Conservation (phyloP, 2,113 vertebrate species). For the Vidua macroura region DNA sequence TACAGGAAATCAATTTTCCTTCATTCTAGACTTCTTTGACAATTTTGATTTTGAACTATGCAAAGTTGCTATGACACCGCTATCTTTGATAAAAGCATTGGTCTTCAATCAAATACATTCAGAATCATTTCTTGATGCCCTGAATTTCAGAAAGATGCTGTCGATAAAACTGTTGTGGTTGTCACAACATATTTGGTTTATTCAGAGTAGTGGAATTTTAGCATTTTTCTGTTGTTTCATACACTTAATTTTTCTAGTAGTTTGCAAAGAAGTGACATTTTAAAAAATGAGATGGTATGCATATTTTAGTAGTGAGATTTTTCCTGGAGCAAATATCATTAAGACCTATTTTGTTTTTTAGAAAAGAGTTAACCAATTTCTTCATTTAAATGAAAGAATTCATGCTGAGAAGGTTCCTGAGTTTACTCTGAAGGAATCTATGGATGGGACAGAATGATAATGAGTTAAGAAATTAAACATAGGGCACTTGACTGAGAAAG, state of each 20-base stretch:
- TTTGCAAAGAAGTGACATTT: not conserved
- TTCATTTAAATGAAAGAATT: not conserved
- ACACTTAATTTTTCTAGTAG: not conserved
- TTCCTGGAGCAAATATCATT: not conserved
- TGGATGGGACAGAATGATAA: not conserved
- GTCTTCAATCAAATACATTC: not conserved
- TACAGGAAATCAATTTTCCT: not conserved
- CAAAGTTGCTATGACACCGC: not conserved
- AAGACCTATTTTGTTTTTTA: not conserved
- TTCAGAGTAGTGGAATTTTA: not conserved
- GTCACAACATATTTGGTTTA: rapidly evolving
- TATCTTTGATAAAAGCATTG: not conserved
- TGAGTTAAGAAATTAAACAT: not conserved
- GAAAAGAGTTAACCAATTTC: not conserved
- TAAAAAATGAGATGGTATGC: not conserved
- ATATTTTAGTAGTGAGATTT: not conserved
- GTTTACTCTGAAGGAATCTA: not conserved
- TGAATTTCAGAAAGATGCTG: not conserved
- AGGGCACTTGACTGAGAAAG: not conserved
- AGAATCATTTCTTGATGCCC: not conserved
- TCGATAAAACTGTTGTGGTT: not conserved
- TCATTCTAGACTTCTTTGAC: not conserved
- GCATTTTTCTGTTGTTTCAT: not conserved
- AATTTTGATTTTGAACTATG: not conserved
- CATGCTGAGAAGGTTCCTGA: not conserved